Evolutionary conservation across 2,113 vertebrate species (phyloP), one percentile per base, ranked within the genome.

Genomic region (Pagrus major): DNA sequence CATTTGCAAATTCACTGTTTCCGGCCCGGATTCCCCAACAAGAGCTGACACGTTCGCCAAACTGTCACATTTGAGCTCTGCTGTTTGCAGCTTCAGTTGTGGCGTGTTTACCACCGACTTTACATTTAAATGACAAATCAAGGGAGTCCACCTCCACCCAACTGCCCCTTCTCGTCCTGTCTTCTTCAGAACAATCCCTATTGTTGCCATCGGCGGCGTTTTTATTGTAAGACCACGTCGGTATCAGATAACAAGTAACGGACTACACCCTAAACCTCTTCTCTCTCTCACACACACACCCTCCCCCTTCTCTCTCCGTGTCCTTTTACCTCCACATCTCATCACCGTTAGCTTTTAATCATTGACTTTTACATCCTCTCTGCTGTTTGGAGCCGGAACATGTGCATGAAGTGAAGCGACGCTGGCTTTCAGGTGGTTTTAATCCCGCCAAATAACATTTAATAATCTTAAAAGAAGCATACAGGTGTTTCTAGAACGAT

Each of bases 171-270:
- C 55, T 60, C 23, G n/a, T n/a, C 27, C 47, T 29, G 58, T 41
- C 49, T 47, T 11, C 35, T 3, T 18, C 73, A 75, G 59, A 89
- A 93, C 93, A 94, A 85, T 89, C 89, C 75, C 80, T 61, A 86
- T 94, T 94, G 93, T 94, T 91, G 92, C 81, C 87, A 49, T 47
- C 67, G 84, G 88, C 70, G 2, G 55, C 84, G 81, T 60, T 87
- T 90, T 92, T 88, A 93, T 93, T 93, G 88, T 92, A 80, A 86
- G 76, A 83, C 70, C 84, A 35, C 65, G 61, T 37, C 35, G 72
- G 85, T 90, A 91, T 95, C 89, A 89, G 90, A 92, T 93, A 89
- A 92, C 92, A 92, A 86, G 76, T 94, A 94, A 95, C 94, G 93
- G 93, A 91, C 92, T 90, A 93, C 84, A 87, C 84, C 84, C 90